Base-by-base conservation (phyloP, 2,113 vertebrate species). In the Muscicapa adusta region DNA sequence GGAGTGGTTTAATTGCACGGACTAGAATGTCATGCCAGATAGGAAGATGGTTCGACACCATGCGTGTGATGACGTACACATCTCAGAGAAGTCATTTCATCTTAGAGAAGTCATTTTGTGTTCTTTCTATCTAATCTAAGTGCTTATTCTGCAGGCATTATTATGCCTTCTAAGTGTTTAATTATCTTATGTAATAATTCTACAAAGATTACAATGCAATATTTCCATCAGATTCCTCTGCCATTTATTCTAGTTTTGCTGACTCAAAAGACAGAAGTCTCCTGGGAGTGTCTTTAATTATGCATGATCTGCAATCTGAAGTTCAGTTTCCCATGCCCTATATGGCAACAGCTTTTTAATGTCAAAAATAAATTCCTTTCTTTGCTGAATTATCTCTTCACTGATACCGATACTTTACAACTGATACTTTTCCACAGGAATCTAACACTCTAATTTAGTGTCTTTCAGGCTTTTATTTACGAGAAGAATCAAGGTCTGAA, bases 121-220 rank as follows among this genome's bases (percentile, higher is more conserved):
- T 67, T 86, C 68, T 81, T 82, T 42, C 26, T 81, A 80, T 93
- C 89, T 96, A 77, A 96, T 51, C 77, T 82, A 77, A 88, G 48
- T 11, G 19, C 81, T 85, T 80, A 71, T 88, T 63, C n/a, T 93
- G 28, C 47, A 88, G 15, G 53, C 43, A 61, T 80, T 83, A 71
- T 38, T 83, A 11, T 34, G 48, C 57, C 22, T 88, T 71, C 75
- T 67, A 61, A 90, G 67, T 14, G 14, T 62, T 93, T 73, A 18
- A 78, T 91, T 94, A 34, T 73, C 56, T 66, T 51, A 73, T 61
- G 67, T 86, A 93, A 91, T 94, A 89, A 89, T 76, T 66, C 78
- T 80, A 60, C 31, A 67, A 85, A 76, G 60, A 72, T 96, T 96
- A 66, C 87, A 94, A 78, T 34, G 57, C 56, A 66, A 14, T 85